These are phyloP conservation scores for Phallusia fumigata DNA, from an alignment of 23 tunicate genomes.

Conservation along the genomic window DNA sequence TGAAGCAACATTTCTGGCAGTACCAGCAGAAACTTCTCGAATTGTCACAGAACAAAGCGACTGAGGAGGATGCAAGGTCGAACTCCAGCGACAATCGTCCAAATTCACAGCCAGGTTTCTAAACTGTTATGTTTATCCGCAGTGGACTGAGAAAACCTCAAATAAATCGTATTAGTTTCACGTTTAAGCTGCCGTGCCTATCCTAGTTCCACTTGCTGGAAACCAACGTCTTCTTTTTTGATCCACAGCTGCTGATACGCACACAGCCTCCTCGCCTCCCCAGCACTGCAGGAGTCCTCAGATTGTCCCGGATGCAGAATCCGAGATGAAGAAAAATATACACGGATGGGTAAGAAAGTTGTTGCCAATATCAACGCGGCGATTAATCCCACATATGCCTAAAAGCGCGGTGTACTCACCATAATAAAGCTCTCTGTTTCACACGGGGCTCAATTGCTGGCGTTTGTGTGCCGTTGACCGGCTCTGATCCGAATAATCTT, in stretches of 20 bases:
- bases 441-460: neutral
- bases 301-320: slow-evolving; percentile 23
- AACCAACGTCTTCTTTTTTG: neutral
- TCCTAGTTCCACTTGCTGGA: too few relatives aligned
- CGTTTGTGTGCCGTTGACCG: neutral
- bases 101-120: slow-evolving; percentile 25
- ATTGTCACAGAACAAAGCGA: slow-evolving; percentile 36
- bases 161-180: too few relatives aligned
- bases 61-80: slow-evolving; percentile 15
- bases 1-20: slow-evolving; percentile 55
- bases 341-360: slow-evolving; percentile 86
- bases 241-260: neutral
- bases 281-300: slow-evolving; percentile 32
- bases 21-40: slow-evolving; percentile 67
- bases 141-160: neutral
- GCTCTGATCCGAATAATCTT: too few relatives aligned
- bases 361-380: slow-evolving; percentile 5
- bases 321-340: slow-evolving; percentile 47
- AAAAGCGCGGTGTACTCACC: too few relatives aligned
- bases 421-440: neutral
- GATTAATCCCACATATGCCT: neutral
- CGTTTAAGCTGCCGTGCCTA: neutral
- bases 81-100: slow-evolving; percentile 11
- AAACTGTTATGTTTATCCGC: neutral
- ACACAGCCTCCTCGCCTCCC: slow-evolving; percentile 19